Evolutionary conservation across 2,888 invertebrate species (phyloP), one percentile per base, ranked within the genome.

Genomic region (Drosophila lacicola): DNA sequence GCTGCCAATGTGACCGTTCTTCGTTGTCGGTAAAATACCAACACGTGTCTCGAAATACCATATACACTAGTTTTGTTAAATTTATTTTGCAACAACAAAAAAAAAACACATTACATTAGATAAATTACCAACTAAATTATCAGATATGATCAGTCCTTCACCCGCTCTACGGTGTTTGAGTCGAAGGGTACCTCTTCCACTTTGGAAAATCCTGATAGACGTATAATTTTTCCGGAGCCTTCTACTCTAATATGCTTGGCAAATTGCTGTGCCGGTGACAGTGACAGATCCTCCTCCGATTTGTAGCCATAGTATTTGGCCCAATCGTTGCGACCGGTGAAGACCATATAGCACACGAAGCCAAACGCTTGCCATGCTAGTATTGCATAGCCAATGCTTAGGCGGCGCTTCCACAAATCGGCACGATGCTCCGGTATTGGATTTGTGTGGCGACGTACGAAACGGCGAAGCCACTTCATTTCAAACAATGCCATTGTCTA

Each of bases 351-450:
- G 19, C 93, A 75, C 4, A 96, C 94, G 17, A 95, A 81, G 10
- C 95, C 96, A 88, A 96, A 95, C 1, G 95, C 95, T 91, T 96
- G 95, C 96, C 96, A 96, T 13, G 95, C 95, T 9, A 95, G n/a
- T 45, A 96, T 60, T 37, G 94, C 94, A 86, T 96, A 96, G 0
- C 91, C 93, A 66, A 95, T 70, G 71, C 95, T 94, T 0, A 96
- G 91, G 21, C 95, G 93, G 6, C 93, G 92, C 90, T 95, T 95
- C 95, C 95, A 95, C 9, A 93, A 45, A 2, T 91, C 83, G 0
- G 96, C 96, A 36, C 90, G 91, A 13, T 94, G 91, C 76, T 92
- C 90, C 2, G 92, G 91, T 57, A 94, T 94, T 0, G 93, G 94
- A 47, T 89, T 93, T 21, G 93, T 94, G 73, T 93, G 80, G 25